A percentile compares a stretch with the other conserved stretches of the same genome.
Evolutionary conservation across 1,140 invertebrate genomes (phyloP).

Genomic region (Rhopalosiphum maidis): DNA sequence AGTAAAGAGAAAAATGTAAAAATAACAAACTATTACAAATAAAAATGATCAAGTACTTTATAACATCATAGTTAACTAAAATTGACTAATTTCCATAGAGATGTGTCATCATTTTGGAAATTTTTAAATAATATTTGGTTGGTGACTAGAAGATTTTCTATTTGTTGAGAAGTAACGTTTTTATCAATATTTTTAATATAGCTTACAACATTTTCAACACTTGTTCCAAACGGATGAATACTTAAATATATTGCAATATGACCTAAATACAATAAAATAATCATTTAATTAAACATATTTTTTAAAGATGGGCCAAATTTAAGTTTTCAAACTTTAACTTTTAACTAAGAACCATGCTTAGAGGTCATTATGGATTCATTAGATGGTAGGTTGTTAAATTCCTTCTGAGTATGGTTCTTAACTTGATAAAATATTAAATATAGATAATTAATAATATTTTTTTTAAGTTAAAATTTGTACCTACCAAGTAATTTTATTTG

Average conservation of each 20-base stretch:
- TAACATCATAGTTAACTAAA: conserved; percentile 63
- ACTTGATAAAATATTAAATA: neutral
- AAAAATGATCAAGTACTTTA: neutral
- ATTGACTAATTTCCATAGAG: conserved; percentile 79
- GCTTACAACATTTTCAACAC: conserved; percentile 85
- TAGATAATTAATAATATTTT: neutral
- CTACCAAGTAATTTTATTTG: conserved; percentile 50
- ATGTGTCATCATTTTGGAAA: conserved; percentile 72
- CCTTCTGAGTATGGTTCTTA: neutral
- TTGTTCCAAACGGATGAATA: conserved; percentile 86
- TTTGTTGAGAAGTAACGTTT: conserved; percentile 74
- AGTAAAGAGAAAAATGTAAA: neutral
- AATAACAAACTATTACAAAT: neutral
- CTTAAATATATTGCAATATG: conserved; percentile 84
- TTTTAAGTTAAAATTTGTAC: neutral
- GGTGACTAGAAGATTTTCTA: conserved; percentile 75
- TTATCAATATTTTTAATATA: conserved; percentile 76
- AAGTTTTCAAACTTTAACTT: neutral
- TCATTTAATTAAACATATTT: no score
- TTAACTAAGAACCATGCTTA: neutral
- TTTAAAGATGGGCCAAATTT: neutral
- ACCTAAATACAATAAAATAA: conserved; percentile 64
- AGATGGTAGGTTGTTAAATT: neutral
- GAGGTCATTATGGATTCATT: neutral
- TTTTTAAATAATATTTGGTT: conserved; percentile 76